These are phyloP conservation scores for Pocillopora damicornis DNA, from an alignment of 64 coral and sea anemone species.

Conservation along the genomic window DNA sequence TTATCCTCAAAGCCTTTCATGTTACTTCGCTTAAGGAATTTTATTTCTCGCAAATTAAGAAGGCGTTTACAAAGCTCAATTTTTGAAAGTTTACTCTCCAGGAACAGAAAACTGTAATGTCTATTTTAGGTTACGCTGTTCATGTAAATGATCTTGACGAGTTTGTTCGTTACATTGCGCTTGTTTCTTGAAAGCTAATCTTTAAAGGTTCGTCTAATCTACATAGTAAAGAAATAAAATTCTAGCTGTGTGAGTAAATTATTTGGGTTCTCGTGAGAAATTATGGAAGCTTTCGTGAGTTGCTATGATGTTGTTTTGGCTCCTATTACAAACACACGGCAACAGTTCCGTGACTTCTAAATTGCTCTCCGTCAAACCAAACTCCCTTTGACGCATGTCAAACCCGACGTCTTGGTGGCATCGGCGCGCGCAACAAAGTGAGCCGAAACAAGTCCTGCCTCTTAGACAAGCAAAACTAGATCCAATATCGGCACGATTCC, in stretches of 20 bases:
- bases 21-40: neutral
- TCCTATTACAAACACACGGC: conserved; percentile 8
- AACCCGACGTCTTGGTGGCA: conserved; percentile 20
- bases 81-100: conserved; percentile 14
- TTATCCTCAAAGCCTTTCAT: neutral
- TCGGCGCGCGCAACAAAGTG: conserved; percentile 5
- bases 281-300: conserved; percentile 38
- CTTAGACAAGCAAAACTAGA: conserved; percentile 28
- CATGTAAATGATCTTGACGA: conserved; percentile 1
- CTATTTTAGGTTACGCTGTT: conserved; percentile 4
- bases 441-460: conserved; percentile 9
- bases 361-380: conserved; percentile 36
- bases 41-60: neutral
- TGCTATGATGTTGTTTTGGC: conserved; percentile 43
- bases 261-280: neutral
- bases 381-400: conserved; percentile 36
- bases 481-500: conserved; percentile 21
- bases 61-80: conserved; percentile 26
- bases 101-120: conserved; percentile 23
- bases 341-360: conserved; percentile 44
- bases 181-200: neutral
- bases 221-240: neutral
- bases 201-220: neutral
- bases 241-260: neutral
- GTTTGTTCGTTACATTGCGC: neutral